Percentiles rank a stretch among this genome's conserved stretches.
These are phyloP conservation scores for Thalassoma bifasciatum DNA, from an alignment of 2,113 vertebrate genomes.

Conservation along the genomic window DNA sequence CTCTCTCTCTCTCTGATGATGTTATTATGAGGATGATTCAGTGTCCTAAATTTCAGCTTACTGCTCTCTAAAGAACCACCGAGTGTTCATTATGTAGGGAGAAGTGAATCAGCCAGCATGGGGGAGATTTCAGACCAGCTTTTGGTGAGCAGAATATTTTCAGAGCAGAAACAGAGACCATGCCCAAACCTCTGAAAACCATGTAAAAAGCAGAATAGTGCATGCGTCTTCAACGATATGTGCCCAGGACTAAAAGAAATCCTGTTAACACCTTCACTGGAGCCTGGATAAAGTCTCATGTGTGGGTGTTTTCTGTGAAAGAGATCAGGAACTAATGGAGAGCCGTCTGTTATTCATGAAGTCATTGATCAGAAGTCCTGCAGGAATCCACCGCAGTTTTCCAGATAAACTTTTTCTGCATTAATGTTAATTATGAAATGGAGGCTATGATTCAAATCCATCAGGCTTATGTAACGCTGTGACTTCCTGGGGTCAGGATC, in stretches of 20 bases:
- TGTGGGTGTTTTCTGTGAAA: constrained; percentile 22
- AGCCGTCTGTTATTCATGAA: constrained; percentile 2
- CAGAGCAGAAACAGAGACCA: background rate
- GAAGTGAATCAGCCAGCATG: background rate
- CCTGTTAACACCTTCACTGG: constrained; percentile 20
- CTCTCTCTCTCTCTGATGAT: background rate
- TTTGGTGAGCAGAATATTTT: background rate
- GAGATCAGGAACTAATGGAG: background rate
- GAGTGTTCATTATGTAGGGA: background rate
- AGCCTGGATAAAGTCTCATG: constrained; percentile 1
- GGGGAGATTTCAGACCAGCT: background rate
- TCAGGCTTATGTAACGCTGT: constrained; percentile 71
- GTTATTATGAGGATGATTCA: constrained; percentile 22
- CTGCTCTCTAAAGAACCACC: background rate
- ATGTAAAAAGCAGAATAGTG: background rate
- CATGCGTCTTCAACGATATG: background rate
- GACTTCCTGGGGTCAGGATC: constrained; percentile 74
- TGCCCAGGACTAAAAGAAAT: background rate
- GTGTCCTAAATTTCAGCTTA: constrained; percentile 1
- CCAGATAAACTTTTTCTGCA: constrained; percentile 43
- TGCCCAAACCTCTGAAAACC: background rate
- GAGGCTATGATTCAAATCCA: constrained; percentile 68
- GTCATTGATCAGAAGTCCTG: constrained; percentile 12
- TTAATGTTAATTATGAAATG: constrained; percentile 63
- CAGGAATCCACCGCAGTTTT: constrained; percentile 18